Conservation (phyloP, 92 coral and sea anemone species). For the Blastomussa wellsi region DNA sequence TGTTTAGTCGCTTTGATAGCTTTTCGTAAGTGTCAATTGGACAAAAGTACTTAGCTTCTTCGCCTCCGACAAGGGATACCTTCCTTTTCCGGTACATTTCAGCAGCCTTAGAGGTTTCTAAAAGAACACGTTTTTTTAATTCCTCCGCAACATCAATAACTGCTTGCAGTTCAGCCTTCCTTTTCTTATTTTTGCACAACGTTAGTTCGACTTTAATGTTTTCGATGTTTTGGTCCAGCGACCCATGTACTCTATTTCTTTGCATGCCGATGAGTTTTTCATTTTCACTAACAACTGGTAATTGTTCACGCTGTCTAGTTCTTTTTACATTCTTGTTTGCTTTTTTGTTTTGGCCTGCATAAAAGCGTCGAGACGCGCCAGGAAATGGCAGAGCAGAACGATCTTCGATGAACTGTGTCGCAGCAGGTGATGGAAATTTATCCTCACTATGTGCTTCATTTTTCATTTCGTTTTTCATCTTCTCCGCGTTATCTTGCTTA, state of each 20-base stretch:
- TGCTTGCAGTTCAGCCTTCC: slow-evolving; percentile 24
- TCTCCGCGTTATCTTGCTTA: too few relatives aligned
- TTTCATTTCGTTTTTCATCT: too few relatives aligned
- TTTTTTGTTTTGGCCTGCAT: slow-evolving; percentile 22
- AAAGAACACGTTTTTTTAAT: slow-evolving; percentile 31
- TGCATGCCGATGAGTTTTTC: slow-evolving; percentile 15
- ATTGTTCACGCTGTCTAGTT: slow-evolving; percentile 13
- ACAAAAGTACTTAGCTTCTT: slow-evolving; percentile 26
- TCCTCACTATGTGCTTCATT: too few relatives aligned
- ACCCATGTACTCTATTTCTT: slow-evolving; percentile 31
- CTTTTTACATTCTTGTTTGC: slow-evolving; percentile 6
- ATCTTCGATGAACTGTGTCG: too few relatives aligned
- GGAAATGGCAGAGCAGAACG: too few relatives aligned
- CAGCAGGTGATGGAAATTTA: too few relatives aligned
- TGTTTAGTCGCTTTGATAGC: slow-evolving; percentile 30
- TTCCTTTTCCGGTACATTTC: slow-evolving; percentile 28
- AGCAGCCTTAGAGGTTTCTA: slow-evolving; percentile 42
- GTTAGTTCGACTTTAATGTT: not conserved
- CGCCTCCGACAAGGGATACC: not conserved
- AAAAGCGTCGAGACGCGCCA: too few relatives aligned
- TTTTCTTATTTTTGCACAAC: not conserved
- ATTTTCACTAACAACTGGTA: not conserved
- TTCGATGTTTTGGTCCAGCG: slow-evolving; percentile 15
- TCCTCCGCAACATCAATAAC: slow-evolving; percentile 31
- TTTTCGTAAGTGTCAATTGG: slow-evolving; percentile 48